Percentiles rank a stretch among this genome's conserved stretches.
Evolutionary conservation across 2,113 vertebrate species (phyloP).

Genomic region (Chaetops frenatus): DNA sequence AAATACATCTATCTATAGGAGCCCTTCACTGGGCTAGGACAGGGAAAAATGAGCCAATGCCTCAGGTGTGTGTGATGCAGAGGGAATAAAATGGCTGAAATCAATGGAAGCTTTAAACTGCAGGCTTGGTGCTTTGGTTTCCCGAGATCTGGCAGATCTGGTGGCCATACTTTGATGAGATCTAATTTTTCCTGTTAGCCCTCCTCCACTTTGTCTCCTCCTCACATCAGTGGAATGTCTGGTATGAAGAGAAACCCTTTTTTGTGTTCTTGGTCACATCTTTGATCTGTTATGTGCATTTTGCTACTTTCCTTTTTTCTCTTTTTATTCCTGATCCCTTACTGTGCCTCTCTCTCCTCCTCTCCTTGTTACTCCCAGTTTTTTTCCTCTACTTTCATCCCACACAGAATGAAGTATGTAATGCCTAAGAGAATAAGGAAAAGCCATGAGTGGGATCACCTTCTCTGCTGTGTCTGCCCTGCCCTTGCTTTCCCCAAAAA

Average conservation of each 20-base stretch:
- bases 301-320: background rate
- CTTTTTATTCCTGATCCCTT: background rate
- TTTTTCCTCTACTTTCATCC: background rate
- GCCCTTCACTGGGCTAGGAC: background rate
- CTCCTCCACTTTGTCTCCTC: background rate
- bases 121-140: background rate
- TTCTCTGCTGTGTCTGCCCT: background rate
- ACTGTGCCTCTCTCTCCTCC: background rate
- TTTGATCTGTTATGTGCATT: background rate
- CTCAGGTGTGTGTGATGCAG: background rate
- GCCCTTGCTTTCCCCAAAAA: background rate
- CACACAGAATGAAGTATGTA: background rate
- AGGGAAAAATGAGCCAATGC: background rate
- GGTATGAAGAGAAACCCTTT: slow-evolving; percentile 12
- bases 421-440: background rate
- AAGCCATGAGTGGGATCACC: background rate
- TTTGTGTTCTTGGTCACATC: background rate
- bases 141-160: background rate
- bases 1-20: background rate
- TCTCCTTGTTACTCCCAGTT: background rate
- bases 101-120: background rate
- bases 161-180: background rate
- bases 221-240: background rate
- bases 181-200: background rate
- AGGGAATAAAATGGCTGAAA: background rate